Percentiles rank a stretch among this genome's conserved stretches.
phyloP scores from a whole-genome alignment of 2,888 invertebrate genomes.

The Epistrophe grossulariae region DNA sequence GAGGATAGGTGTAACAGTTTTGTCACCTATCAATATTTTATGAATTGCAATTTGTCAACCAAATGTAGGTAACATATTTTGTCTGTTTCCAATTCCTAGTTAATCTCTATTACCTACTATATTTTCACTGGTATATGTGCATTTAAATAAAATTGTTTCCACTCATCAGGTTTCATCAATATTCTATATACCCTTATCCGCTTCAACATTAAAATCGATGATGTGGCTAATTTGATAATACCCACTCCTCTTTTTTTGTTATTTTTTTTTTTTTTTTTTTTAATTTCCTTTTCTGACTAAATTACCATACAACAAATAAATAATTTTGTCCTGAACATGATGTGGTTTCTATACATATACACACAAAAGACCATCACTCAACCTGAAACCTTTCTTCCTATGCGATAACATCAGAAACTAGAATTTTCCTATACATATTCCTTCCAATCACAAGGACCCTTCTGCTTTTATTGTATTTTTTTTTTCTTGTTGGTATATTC shows the following conservation, averaged over 20 bases:
- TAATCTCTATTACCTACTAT: neutral
- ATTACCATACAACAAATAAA: slow-evolving; percentile 38
- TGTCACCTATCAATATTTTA: neutral
- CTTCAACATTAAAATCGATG: slow-evolving; percentile 30
- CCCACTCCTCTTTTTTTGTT: slow-evolving; percentile 16
- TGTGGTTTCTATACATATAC: slow-evolving; percentile 11
- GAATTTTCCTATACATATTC: neutral
- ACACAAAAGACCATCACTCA: slow-evolving; percentile 43
- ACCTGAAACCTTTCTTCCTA: slow-evolving; percentile 35
- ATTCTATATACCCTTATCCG: neutral
- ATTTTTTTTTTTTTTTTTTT: neutral
- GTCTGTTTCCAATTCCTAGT: neutral
- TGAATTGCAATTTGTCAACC: neutral
- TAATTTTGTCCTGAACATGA: slow-evolving; percentile 34
- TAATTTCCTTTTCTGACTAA: slow-evolving; percentile 16
- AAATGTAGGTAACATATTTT: neutral
- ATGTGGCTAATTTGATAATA: slow-evolving; percentile 38
- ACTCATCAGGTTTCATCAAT: neutral
- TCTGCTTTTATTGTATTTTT: neutral
- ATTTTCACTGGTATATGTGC: neutral
- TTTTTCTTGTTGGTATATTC: neutral
- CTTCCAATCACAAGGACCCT: slow-evolving; percentile 27
- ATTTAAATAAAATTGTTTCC: slow-evolving; percentile 21
- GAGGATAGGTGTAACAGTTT: too few species aligned
- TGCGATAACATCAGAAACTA: slow-evolving; percentile 31